Conservation (phyloP, 2,113 vertebrate species). For the Psophia crepitans region DNA sequence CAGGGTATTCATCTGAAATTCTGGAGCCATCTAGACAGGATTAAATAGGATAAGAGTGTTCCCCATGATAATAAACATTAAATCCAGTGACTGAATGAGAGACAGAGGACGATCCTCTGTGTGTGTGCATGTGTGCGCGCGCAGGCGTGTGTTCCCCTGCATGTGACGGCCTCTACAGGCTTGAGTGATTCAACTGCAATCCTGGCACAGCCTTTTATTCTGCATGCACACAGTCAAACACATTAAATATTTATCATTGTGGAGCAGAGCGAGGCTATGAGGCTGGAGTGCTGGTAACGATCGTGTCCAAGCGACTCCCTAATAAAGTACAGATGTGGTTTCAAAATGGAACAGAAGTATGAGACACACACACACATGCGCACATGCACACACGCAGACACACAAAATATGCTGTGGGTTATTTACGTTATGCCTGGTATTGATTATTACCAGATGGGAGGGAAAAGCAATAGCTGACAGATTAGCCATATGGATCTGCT, state of each 20-base stretch:
- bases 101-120: neutral
- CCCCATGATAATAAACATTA: constrained; percentile 15
- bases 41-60: constrained; percentile 44
- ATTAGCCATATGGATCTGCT: constrained; percentile 28
- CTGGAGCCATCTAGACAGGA: constrained; percentile 42
- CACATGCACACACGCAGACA: neutral
- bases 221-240: neutral
- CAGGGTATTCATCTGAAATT: constrained; percentile 11
- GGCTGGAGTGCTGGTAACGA: neutral
- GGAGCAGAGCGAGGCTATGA: neutral
- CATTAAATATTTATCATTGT: constrained; percentile 25
- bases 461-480: constrained; percentile 33
- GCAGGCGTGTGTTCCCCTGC: rapidly evolving
- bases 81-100: constrained; percentile 24
- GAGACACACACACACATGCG: neutral
- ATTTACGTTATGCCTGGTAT: neutral
- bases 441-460: constrained; percentile 52
- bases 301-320: neutral
- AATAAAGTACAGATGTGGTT: constrained; percentile 18
- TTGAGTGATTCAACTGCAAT: neutral
- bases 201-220: neutral
- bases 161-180: neutral
- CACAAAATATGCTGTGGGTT: neutral
- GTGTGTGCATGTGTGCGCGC: rapidly evolving
- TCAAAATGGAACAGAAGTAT: neutral